Evolutionary conservation across 1,140 invertebrate species (phyloP), one percentile per base, ranked within the genome.

Genomic region (Belonocnema kinseyi): DNA sequence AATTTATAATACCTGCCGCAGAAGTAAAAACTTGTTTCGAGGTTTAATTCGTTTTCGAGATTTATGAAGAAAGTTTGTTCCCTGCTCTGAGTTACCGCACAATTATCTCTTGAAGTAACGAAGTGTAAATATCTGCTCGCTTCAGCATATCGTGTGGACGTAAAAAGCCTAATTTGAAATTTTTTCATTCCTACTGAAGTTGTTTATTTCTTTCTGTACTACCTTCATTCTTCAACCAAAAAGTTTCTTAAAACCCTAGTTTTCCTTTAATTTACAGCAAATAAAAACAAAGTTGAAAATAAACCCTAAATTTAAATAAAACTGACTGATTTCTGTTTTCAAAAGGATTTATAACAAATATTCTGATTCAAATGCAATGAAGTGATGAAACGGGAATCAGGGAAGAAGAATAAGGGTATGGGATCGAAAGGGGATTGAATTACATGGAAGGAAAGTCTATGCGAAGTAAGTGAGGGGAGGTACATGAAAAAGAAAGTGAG

Each of bases 11-110:
- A 66, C n/a, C 61, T 66, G 26, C 26, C 26, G 61, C 33, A 66
- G n/a, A 66, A 66, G 61, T 66, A 66, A 66, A 66, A 66, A 66
- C 61, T 66, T 66, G 61, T 66, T 66, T 66, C 61, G 61, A 46
- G 61, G 21, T 66, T 66, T 66, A 66, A 66, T 66, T 66, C 61
- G 61, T 26, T 66, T 66, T 66, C n/a, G 16, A 66, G 61, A 66
- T 66, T 66, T 66, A 66, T 66, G 61, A 66, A 66, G 61, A 66
- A 66, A 66, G 61, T 66, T 66, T 66, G 40, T 66, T 66, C 40
- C 33, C 61, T 16, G 33, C 61, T 26, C 56, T 66, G 56, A 58
- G 56, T 66, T 66, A 33, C 61, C 61, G 26, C 61, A 40, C 61
- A 66, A 66, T 66, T 66, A 66, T 66, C 61, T 66, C 26, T 7